phyloP scores from a whole-genome alignment of 2,888 invertebrate genomes.

The Fragum sueziense region DNA sequence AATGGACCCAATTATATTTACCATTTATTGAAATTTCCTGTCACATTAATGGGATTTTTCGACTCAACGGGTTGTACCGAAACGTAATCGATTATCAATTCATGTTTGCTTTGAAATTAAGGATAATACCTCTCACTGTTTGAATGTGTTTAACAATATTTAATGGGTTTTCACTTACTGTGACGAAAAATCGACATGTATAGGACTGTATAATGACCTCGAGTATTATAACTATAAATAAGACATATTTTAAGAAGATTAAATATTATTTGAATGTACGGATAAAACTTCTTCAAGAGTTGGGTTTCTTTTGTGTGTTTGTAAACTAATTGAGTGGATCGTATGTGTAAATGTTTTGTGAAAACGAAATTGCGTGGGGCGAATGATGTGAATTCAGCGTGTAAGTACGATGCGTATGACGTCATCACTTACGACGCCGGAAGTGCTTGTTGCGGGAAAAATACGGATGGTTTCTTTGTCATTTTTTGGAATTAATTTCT shows the following conservation, averaged over 20 bases:
- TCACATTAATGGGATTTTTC: neutral
- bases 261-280: constrained; percentile 18
- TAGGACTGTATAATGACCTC: neutral
- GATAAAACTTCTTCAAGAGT: constrained; percentile 1
- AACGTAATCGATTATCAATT: constrained; percentile 16
- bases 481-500: neutral
- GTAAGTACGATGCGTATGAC: constrained; percentile 48
- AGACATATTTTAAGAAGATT: constrained; percentile 19
- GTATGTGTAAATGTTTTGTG: neutral
- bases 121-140: constrained; percentile 13
- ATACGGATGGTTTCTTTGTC: neutral
- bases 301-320: constrained; percentile 1
- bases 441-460: constrained; percentile 48
- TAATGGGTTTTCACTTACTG: constrained; percentile 9
- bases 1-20: neutral
- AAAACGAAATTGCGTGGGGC: neutral
- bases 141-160: constrained; percentile 7
- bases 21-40: neutral
- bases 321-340: neutral
- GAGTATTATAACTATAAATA: constrained; percentile 19
- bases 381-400: neutral
- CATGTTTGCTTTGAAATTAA: constrained; percentile 14
- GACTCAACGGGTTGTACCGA: neutral
- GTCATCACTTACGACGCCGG: constrained; percentile 40
- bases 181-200: constrained; percentile 5